phyloP scores from a whole-genome alignment of 2,888 invertebrate genomes.

The Zygaena filipendulae region DNA sequence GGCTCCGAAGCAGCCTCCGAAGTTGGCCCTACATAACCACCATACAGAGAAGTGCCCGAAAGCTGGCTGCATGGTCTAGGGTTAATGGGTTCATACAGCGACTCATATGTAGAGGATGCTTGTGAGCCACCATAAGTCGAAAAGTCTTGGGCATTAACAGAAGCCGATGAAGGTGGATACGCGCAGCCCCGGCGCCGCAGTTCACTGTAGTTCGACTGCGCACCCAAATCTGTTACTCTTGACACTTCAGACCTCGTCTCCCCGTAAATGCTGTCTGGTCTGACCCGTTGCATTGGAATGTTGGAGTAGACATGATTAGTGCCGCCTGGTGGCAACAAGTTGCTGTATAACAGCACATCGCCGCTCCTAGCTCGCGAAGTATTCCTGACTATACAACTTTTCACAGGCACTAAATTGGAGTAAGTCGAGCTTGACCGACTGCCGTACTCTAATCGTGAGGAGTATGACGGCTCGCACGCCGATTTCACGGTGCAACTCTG shows the following conservation, averaged over 20 bases:
- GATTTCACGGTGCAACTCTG: slow-evolving; percentile 81
- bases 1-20: slow-evolving; percentile 84
- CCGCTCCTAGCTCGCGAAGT: slow-evolving; percentile 46
- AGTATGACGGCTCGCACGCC: slow-evolving; percentile 80
- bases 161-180: slow-evolving; percentile 60
- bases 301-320: slow-evolving; percentile 63
- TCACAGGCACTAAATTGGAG: slow-evolving; percentile 61
- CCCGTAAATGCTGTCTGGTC: slow-evolving; percentile 62
- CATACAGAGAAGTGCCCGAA: slow-evolving; percentile 70
- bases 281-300: slow-evolving; percentile 54
- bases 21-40: slow-evolving; percentile 75
- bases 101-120: slow-evolving; percentile 74
- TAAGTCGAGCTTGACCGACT: slow-evolving; percentile 59
- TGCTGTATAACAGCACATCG: slow-evolving; percentile 56
- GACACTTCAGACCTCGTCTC: slow-evolving; percentile 52
- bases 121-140: slow-evolving; percentile 68
- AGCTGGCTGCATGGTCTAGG: slow-evolving; percentile 70
- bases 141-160: slow-evolving; percentile 63
- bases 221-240: slow-evolving; percentile 57
- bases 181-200: slow-evolving; percentile 69
- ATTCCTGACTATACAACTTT: slow-evolving; percentile 59
- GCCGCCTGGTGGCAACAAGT: slow-evolving; percentile 56
- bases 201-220: slow-evolving; percentile 73
- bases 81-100: slow-evolving; percentile 73
- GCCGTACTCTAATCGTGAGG: slow-evolving; percentile 73